Percentiles rank a stretch among this genome's conserved stretches.
These are phyloP conservation scores for Diarsia dahlii DNA, from an alignment of 2,888 invertebrate genomes.

Conservation along the genomic window DNA sequence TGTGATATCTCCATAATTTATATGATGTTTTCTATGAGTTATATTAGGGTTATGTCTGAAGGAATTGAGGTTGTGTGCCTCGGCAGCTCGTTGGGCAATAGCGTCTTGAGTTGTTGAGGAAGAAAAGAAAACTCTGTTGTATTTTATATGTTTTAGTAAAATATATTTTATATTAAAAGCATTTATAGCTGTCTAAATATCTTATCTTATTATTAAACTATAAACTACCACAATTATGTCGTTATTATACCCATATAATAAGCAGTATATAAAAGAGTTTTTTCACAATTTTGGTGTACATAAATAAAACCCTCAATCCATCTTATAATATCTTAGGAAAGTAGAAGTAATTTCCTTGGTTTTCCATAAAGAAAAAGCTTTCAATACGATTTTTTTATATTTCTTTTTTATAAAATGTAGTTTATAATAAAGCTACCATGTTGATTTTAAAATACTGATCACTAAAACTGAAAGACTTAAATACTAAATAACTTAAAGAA, in stretches of 20 bases:
- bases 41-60: slow-evolving; percentile 43
- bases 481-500: slow-evolving; percentile 6
- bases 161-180: background rate
- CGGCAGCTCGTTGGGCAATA: slow-evolving; percentile 30
- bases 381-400: background rate
- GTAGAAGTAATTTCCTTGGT: background rate
- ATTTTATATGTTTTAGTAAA: background rate
- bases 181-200: background rate
- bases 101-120: slow-evolving; percentile 5
- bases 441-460: slow-evolving; percentile 1
- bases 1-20: slow-evolving; percentile 57
- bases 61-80: slow-evolving; percentile 25
- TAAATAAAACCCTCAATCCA: background rate
- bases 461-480: background rate
- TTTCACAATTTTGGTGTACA: background rate
- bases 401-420: background rate
- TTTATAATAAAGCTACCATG: background rate
- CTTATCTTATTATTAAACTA: background rate
- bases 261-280: background rate
- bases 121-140: background rate
- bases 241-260: background rate
- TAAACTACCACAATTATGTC: background rate
- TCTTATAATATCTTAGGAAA: background rate
- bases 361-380: background rate
- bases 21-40: slow-evolving; percentile 56